phyloP scores from a whole-genome alignment of 2,888 invertebrate species.

The Hydraecia micacea region DNA sequence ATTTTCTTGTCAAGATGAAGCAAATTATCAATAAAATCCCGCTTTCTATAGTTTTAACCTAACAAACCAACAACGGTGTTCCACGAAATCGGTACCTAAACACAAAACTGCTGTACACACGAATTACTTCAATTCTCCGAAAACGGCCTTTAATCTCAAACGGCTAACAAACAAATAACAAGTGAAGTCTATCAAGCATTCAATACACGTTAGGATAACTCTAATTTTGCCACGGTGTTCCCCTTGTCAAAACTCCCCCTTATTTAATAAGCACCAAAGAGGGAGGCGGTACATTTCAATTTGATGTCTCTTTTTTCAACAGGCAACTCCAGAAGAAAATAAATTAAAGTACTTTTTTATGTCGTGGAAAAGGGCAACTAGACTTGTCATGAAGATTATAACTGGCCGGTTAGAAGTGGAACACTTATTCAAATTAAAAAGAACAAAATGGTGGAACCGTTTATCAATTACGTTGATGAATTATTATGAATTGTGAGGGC shows the following conservation, averaged over 20 bases:
- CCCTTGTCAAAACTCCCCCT: constrained; percentile 42
- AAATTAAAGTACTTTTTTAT: constrained; percentile 64
- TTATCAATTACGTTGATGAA: constrained; percentile 48
- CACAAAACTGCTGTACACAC: constrained; percentile 18
- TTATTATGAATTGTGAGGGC: constrained; percentile 16
- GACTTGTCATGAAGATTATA: constrained; percentile 46
- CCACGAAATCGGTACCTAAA: constrained; percentile 12
- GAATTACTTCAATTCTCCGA: constrained; percentile 18
- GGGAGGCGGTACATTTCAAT: constrained; percentile 53
- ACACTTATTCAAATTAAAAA: constrained; percentile 64
- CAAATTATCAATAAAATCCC: constrained; percentile 10
- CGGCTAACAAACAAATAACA: constrained; percentile 42
- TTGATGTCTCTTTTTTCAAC: constrained; percentile 53
- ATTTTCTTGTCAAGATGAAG: background rate
- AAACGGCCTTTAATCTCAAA: constrained; percentile 41
- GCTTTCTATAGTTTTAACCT: background rate
- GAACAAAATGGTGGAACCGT: constrained; percentile 44
- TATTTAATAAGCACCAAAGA: constrained; percentile 57
- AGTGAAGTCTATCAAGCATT: constrained; percentile 53
- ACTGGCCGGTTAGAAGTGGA: constrained; percentile 45
- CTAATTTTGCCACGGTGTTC: constrained; percentile 62
- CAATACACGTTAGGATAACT: constrained; percentile 53
- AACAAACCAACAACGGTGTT: constrained; percentile 20
- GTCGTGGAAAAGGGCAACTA: constrained; percentile 51
- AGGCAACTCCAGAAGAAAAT: constrained; percentile 50